Base-by-base conservation (phyloP, 2,113 vertebrate genomes). In the Ceratotherium simum region DNA sequence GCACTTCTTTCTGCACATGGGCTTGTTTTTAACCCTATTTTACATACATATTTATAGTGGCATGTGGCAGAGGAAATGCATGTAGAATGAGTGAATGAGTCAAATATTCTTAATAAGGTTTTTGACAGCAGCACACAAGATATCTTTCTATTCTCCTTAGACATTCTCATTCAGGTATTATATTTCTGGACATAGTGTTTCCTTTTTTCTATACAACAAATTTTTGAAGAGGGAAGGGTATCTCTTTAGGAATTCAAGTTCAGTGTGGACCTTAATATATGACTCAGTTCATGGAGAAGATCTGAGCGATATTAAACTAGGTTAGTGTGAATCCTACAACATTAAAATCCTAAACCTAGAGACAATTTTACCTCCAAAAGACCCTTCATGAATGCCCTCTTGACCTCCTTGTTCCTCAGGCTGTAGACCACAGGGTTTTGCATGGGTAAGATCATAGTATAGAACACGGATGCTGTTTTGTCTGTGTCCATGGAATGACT, bases 331-430 rank as follows among this genome's bases (percentile, higher is more conserved):
- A 42, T 64, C 17, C 3, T 60, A 25, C 8, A 12, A 39, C 48
- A 33, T 83, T 70, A 54, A 54, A 54, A 54, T 54, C 10, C 29
- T 10, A 54, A 67, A 14, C 42, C 27, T 25, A 83, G 12, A 60
- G 39, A 54, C 6, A 69, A 5, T 29, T 76, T 78, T 81, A 6
- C 39, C 10, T 62, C 8, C 39, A 27, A 46, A 79, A 84, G 21
- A 23, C 48, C 6, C 4, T 69, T 95, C 27, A 39, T 73, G 7
- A 89, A 65, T 10, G 62, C 83, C 0, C 18, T 56, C 83, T 95
- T 92, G 8, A 97, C 89, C 1, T 97, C 90, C 7, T 92, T 95
- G 82, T 89, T 96, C 13, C 89, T 95, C 48, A 73, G 70, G 13
- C 69, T 79, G 14, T 92, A 96, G 20, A 84, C 70, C 2, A 92